Conservation (phyloP, 1,140 invertebrate species). For the Nymphalis io region DNA sequence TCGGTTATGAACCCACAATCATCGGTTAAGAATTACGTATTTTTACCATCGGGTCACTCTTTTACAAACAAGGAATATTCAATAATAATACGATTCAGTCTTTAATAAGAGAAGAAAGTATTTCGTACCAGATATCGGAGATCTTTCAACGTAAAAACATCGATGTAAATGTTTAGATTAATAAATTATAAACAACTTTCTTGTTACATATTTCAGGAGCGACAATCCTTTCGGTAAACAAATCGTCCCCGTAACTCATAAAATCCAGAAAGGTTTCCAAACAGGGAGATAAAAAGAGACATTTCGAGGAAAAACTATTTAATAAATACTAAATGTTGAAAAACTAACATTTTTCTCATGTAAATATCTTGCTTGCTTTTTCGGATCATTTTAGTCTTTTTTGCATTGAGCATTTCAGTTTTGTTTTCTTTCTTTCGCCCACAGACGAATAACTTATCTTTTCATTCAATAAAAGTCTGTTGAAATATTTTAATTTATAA, state of each 20-base stretch:
- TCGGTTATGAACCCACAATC: no score
- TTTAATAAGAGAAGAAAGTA: no score
- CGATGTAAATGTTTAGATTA: not conserved
- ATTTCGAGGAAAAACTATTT: not conserved
- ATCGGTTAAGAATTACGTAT: no score
- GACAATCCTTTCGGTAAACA: constrained; percentile 3
- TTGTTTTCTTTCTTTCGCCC: no score
- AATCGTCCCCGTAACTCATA: constrained; percentile 10
- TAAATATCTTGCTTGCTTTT: not conserved
- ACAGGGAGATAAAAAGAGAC: constrained; percentile 2
- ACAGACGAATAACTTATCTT: no score
- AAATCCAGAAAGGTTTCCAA: not conserved
- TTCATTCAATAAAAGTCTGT: not conserved
- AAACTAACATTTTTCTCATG: not conserved
- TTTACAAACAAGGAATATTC: no score
- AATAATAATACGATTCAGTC: no score
- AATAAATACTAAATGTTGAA: constrained; percentile 10
- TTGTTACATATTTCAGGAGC: constrained; percentile 12
- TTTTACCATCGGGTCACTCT: no score
- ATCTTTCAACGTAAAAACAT: no score
- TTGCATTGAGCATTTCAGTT: no score
- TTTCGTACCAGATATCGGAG: no score
- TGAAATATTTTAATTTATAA: not conserved
- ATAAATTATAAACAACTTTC: not conserved
- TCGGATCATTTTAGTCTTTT: no score